Conservation (phyloP, 2,797 vertebrate species). For the Chelon auratus region DNA sequence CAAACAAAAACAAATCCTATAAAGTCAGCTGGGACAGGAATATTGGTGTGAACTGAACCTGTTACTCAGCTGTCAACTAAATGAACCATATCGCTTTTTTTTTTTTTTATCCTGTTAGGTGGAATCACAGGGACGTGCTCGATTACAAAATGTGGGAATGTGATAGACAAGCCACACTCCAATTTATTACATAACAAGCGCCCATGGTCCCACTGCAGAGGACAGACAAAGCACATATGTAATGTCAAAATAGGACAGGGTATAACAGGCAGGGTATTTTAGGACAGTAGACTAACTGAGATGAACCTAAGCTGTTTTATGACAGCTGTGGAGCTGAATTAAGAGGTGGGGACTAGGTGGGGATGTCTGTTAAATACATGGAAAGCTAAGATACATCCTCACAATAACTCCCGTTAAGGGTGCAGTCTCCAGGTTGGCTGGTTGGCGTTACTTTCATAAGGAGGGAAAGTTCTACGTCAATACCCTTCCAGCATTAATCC, state of each 20-base stretch:
- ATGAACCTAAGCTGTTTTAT: slow-evolving; percentile 1
- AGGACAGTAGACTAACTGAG: slow-evolving; percentile 28
- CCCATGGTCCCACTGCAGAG: slow-evolving; percentile 5
- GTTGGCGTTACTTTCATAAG: too few relatives aligned
- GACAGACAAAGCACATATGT: slow-evolving; percentile 26
- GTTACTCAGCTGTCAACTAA: slow-evolving; percentile 50
- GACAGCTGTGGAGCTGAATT: neutral
- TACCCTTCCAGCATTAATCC: too few relatives aligned
- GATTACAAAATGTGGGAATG: slow-evolving; percentile 47
- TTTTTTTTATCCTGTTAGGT: slow-evolving; percentile 25
- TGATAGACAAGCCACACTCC: slow-evolving; percentile 31
- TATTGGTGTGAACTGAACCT: slow-evolving; percentile 39
- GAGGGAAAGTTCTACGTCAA: too few relatives aligned
- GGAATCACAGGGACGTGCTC: slow-evolving; percentile 41
- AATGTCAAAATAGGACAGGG: slow-evolving; percentile 40
- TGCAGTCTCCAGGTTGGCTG: neutral
- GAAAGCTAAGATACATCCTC: neutral
- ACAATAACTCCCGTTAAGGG: neutral
- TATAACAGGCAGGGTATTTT: slow-evolving; percentile 17
- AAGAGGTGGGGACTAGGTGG: neutral
- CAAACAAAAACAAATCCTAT: slow-evolving; percentile 9
- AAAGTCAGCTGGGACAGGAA: slow-evolving; percentile 49
- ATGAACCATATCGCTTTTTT: slow-evolving; percentile 47
- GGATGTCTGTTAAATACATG: neutral
- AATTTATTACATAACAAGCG: slow-evolving; percentile 36